Percentiles rank a stretch among this genome's conserved stretches.
Evolutionary conservation across 1,140 invertebrate genomes (phyloP).

Genomic region (Drosophila santomea): DNA sequence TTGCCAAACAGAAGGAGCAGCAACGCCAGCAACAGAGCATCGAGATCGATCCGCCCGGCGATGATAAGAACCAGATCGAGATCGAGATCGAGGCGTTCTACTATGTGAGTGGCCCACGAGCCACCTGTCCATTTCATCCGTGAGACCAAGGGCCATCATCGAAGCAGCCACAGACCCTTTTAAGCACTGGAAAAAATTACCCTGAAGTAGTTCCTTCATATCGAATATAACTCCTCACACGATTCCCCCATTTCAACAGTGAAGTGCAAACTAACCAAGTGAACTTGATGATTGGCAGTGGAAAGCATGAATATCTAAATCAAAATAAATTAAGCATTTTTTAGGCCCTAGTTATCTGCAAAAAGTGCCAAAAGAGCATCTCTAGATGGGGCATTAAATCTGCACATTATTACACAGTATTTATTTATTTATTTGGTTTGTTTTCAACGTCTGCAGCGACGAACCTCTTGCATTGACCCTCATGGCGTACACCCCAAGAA

Average conservation of each 20-base stretch:
- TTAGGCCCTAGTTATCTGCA: background rate
- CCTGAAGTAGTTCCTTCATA: background rate
- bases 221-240: background rate
- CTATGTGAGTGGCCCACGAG: constrained; percentile 71
- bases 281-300: no score
- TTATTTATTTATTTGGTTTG: constrained; percentile 2
- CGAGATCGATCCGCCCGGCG: constrained; percentile 54
- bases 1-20: constrained; percentile 75
- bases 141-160: constrained; percentile 14
- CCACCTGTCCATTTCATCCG: background rate
- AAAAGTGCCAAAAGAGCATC: background rate
- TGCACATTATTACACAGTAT: background rate
- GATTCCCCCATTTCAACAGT: background rate
- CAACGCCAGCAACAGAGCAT: constrained; percentile 51
- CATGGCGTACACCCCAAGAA: constrained; percentile 4
- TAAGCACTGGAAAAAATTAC: constrained; percentile 8
- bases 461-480: constrained; percentile 23
- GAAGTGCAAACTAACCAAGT: background rate
- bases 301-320: background rate
- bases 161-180: constrained; percentile 1
- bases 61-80: constrained; percentile 80
- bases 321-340: background rate
- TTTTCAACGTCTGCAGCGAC: background rate
- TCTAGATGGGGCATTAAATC: background rate
- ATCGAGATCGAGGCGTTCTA: constrained; percentile 83